These are phyloP conservation scores for Metopia argyrocephala DNA, from an alignment of 2,888 invertebrate species.

Conservation along the genomic window DNA sequence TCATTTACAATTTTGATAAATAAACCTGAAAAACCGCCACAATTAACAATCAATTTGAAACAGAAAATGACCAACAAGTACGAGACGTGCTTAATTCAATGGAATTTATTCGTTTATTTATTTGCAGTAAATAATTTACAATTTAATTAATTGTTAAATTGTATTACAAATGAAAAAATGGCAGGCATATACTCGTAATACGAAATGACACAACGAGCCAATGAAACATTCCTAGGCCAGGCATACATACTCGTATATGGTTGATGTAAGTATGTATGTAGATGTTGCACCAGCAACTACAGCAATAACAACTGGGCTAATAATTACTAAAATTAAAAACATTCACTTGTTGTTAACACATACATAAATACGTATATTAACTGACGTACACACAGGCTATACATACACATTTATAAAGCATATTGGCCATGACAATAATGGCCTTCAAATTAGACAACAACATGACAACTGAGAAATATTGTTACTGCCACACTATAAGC, in stretches of 20 bases:
- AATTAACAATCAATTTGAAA: neutral
- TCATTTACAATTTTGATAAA: neutral
- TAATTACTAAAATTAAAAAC: conserved; percentile 35
- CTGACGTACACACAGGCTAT: neutral
- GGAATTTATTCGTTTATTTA: neutral
- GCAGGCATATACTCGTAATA: conserved; percentile 18
- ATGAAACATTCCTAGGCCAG: neutral
- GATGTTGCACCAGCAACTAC: neutral
- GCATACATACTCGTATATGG: too few relatives aligned
- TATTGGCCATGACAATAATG: conserved; percentile 20
- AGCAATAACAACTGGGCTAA: too few relatives aligned
- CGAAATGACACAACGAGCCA: neutral
- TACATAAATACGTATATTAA: neutral
- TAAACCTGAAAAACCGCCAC: neutral
- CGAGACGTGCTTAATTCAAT: neutral
- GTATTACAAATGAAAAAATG: too few relatives aligned
- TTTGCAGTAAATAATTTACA: conserved; percentile 35
- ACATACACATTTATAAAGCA: neutral
- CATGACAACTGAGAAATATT: conserved; percentile 33
- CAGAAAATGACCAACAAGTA: too few relatives aligned
- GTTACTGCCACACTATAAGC: conserved; percentile 10
- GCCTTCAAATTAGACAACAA: conserved; percentile 37
- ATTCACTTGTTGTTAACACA: neutral
- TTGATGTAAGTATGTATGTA: neutral
- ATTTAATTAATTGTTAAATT: conserved; percentile 22